Percentiles rank a stretch among this genome's conserved stretches.
These are phyloP conservation scores for Hypocryptadius cinnamomeus DNA, from an alignment of 2,113 vertebrate species.

Conservation along the genomic window DNA sequence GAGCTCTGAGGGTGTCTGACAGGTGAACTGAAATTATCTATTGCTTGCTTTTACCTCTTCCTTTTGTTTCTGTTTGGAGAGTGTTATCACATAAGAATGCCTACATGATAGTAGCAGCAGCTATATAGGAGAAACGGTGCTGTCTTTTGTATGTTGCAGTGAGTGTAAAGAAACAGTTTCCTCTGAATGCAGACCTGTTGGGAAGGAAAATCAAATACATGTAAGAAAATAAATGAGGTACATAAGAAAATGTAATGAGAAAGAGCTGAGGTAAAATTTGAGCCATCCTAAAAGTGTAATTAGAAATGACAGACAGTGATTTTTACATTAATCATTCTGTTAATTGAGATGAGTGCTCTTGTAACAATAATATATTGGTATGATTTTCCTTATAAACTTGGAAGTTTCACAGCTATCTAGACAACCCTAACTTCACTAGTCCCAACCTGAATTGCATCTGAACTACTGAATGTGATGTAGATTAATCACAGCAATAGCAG, in stretches of 20 bases:
- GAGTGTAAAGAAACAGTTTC: neutral
- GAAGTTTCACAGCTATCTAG: neutral
- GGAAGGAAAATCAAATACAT: neutral
- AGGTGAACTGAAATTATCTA: neutral
- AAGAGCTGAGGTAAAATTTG: neutral
- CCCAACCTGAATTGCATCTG: neutral
- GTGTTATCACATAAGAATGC: neutral
- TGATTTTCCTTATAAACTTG: constrained; percentile 15
- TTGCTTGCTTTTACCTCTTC: neutral
- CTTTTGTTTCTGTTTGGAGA: neutral
- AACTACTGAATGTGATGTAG: constrained; percentile 1
- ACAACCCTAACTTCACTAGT: neutral
- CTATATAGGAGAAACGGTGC: neutral
- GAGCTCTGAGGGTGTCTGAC: neutral
- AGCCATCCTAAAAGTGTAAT: neutral
- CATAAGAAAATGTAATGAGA: neutral
- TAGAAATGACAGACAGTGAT: neutral
- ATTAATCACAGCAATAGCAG: constrained; percentile 10
- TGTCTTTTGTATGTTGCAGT: neutral
- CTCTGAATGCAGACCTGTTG: neutral
- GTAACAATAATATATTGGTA: neutral
- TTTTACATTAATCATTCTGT: neutral
- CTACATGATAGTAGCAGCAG: neutral
- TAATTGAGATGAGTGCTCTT: neutral
- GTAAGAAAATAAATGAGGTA: neutral